Conservation (phyloP, 2,888 invertebrate species). For the Agrilus cyanescens region DNA sequence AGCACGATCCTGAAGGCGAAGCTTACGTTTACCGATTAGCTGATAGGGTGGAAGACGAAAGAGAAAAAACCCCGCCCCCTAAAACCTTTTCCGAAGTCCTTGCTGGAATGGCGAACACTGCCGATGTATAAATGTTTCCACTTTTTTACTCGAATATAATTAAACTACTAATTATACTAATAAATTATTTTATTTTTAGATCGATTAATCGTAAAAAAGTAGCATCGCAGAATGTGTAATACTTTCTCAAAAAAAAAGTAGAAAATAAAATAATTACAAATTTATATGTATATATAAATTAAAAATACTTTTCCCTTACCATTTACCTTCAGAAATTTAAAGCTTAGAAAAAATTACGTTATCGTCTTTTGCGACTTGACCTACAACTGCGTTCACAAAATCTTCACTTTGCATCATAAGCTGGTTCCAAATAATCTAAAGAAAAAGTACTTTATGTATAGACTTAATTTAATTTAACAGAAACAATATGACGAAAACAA, state of each 20-base stretch:
- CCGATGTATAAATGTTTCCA: too few species aligned
- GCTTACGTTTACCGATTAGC: conserved; percentile 19
- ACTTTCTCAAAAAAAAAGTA: conserved; percentile 4
- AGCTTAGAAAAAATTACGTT: conserved; percentile 71
- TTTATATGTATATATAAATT: background rate
- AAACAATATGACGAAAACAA: too few species aligned
- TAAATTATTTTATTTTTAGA: conserved; percentile 1
- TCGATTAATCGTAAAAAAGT: conserved; percentile 2
- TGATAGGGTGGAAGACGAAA: conserved; percentile 20
- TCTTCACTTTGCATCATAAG: conserved; percentile 88
- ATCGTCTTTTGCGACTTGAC: conserved; percentile 58
- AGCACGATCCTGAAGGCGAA: conserved; percentile 16
- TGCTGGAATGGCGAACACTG: conserved; percentile 5
- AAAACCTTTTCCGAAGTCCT: conserved; percentile 16
- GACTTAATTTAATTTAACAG: too few species aligned
- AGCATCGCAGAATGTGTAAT: background rate
- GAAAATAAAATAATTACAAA: too few species aligned
- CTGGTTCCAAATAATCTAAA: conserved; percentile 71
- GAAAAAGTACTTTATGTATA: conserved; percentile 21
- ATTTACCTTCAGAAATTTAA: conserved; percentile 30
- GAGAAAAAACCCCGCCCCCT: conserved; percentile 17
- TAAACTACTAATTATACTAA: background rate
- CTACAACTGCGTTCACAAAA: conserved; percentile 65
- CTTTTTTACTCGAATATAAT: too few species aligned
- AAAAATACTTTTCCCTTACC: conserved; percentile 1